Evolutionary conservation across 2,113 vertebrate genomes (phyloP).

Genomic region (Apodemus sylvaticus): DNA sequence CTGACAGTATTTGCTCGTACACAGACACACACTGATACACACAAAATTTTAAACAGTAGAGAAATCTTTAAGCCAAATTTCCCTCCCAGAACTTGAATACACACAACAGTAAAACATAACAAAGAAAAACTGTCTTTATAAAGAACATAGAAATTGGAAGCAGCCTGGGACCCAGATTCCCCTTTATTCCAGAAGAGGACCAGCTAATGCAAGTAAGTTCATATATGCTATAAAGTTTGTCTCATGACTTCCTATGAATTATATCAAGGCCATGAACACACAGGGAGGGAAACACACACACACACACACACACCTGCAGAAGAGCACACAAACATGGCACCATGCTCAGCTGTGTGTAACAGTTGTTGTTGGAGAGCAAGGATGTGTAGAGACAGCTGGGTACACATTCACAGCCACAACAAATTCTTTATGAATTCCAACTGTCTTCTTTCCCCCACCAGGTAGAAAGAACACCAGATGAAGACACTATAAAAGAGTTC

Average conservation of each 20-base stretch:
- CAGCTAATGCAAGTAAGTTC: background rate
- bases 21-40: too few species aligned
- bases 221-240: background rate
- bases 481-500: conserved; percentile 25
- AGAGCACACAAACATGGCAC: background rate
- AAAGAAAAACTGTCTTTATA: background rate
- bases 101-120: background rate
- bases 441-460: conserved; percentile 1
- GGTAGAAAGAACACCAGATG: conserved; percentile 23
- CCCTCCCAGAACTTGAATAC: background rate
- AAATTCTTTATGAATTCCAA: conserved; percentile 34
- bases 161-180: background rate
- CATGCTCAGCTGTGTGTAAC: rapidly evolving
- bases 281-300: background rate
- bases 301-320: background rate
- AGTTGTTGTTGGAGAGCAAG: background rate
- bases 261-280: background rate
- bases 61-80: background rate
- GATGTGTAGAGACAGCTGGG: background rate
- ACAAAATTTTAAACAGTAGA: background rate
- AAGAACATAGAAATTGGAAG: background rate
- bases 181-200: background rate
- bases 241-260: background rate
- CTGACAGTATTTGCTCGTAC: background rate
- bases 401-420: background rate